These are phyloP conservation scores for Yponomeuta cagnagella DNA, from an alignment of 2,888 invertebrate species.

Conservation along the genomic window DNA sequence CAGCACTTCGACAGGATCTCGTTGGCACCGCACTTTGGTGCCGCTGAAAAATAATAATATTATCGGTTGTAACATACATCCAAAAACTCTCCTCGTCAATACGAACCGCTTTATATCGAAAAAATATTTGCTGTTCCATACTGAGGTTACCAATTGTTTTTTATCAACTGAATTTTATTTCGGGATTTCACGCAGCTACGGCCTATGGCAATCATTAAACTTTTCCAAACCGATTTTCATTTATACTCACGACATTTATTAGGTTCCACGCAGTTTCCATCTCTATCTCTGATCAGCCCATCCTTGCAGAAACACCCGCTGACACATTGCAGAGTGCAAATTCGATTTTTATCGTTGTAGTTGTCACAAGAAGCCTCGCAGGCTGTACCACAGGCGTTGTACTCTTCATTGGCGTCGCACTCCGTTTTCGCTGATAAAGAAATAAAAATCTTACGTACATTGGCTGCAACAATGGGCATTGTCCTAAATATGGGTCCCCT, in stretches of 20 bases:
- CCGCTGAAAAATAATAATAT: conserved; percentile 14
- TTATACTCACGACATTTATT: conserved; percentile 22
- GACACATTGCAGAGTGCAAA: background rate
- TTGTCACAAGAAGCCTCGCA: conserved; percentile 35
- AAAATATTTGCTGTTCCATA: too few relatives aligned
- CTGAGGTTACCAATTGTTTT: too few relatives aligned
- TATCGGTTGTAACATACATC: too few relatives aligned
- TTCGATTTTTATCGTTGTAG: conserved; percentile 9
- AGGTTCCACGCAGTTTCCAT: conserved; percentile 25
- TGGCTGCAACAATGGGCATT: too few relatives aligned
- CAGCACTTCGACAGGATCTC: conserved; percentile 15
- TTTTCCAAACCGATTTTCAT: too few relatives aligned
- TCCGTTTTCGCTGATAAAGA: background rate
- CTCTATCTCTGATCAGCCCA: conserved; percentile 37
- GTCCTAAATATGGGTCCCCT: too few relatives aligned
- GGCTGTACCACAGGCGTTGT: background rate
- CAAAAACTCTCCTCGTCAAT: too few relatives aligned
- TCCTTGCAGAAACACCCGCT: conserved; percentile 45
- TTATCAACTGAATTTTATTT: too few relatives aligned
- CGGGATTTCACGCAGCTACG: too few relatives aligned
- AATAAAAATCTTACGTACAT: background rate
- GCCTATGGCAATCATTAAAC: too few relatives aligned
- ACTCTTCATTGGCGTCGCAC: conserved; percentile 2
- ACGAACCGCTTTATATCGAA: too few relatives aligned
- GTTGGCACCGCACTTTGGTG: conserved; percentile 18